Evolutionary conservation across 2,888 invertebrate genomes (phyloP), one percentile per base, ranked within the genome.

Genomic region (Drosophila neutralis): DNA sequence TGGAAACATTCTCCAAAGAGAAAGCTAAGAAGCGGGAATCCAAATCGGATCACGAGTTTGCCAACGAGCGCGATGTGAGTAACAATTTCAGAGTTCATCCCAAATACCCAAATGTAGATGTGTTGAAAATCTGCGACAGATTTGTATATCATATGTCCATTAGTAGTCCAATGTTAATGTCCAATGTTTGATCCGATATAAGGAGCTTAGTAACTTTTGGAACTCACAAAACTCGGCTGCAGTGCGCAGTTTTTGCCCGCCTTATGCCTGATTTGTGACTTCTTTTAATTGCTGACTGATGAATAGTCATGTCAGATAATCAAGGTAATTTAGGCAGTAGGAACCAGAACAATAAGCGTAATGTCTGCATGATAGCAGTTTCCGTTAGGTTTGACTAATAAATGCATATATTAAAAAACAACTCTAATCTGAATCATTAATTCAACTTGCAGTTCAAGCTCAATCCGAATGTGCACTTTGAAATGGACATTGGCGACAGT

Each of bases 1-100:
- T 88, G 15, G 91, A 92, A 21, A 58, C 76, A 0, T 53, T 58
- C 5, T 8, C 69, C 5, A 91, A 85, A 65, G 81, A 88, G 2
- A 61, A 77, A 10, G 51, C 71, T 7, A 90, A 87, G 53, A 92
- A 92, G n/a, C 85, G 86, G 1, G 90, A 91, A 61, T 92, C 92
- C 29, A 92, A 92, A 63, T 92, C 92, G 2, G 92, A 92, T 73
- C 91, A 92, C 57, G 92, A 92, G 69, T 91, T 91, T 45, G 84
- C 85, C 21, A 91, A 88, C 53, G 90, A 91, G 49, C 78, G 77
- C 8, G 90, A 91, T 54, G 91, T 91, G 72, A 91, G 91, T 87
- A 61, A 15, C n/a, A 49, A 15, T 2, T 15, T 13, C 3, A 15
- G 11, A 18, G 8, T 4, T 10, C 31, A 13, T 4, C n/a, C 21